phyloP scores from a whole-genome alignment of 2,113 vertebrate species.

The Carollia perspicillata region DNA sequence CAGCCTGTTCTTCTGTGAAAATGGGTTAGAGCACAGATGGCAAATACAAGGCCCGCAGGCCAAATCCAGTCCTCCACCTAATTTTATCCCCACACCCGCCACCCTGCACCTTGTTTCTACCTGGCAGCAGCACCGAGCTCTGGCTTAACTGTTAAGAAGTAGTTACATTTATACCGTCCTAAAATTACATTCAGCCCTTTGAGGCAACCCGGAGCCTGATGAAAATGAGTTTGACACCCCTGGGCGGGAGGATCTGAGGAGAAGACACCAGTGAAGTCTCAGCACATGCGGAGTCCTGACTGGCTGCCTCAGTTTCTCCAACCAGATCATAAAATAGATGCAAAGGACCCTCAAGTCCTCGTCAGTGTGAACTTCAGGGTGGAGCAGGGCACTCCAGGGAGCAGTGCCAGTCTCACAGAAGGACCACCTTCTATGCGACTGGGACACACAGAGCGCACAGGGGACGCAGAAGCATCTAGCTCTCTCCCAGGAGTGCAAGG shows the following conservation, averaged over 20 bases:
- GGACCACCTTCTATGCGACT: neutral
- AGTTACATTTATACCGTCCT: too few relatives aligned
- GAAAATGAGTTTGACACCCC: too few relatives aligned
- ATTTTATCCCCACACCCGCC: too few relatives aligned
- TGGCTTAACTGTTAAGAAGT: too few relatives aligned
- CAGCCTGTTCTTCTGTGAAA: neutral
- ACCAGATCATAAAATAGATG: accelerated
- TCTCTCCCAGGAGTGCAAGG: accelerated
- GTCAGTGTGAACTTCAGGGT: neutral
- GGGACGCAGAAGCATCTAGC: accelerated
- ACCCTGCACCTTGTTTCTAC: too few relatives aligned
- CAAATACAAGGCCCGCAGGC: too few relatives aligned
- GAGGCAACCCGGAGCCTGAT: too few relatives aligned
- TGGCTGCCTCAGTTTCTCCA: neutral
- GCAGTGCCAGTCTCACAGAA: neutral
- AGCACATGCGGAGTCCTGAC: accelerated
- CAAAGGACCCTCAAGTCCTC: neutral
- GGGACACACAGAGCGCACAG: too few relatives aligned
- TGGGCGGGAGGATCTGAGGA: neutral
- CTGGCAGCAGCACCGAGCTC: too few relatives aligned
- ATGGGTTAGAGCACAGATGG: neutral
- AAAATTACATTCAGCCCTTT: too few relatives aligned
- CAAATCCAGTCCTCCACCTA: too few relatives aligned
- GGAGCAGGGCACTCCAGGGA: too few relatives aligned
- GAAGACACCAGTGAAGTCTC: neutral